These are phyloP conservation scores for Diadromus collaris DNA, from an alignment of 2,888 invertebrate genomes.

Conservation along the genomic window DNA sequence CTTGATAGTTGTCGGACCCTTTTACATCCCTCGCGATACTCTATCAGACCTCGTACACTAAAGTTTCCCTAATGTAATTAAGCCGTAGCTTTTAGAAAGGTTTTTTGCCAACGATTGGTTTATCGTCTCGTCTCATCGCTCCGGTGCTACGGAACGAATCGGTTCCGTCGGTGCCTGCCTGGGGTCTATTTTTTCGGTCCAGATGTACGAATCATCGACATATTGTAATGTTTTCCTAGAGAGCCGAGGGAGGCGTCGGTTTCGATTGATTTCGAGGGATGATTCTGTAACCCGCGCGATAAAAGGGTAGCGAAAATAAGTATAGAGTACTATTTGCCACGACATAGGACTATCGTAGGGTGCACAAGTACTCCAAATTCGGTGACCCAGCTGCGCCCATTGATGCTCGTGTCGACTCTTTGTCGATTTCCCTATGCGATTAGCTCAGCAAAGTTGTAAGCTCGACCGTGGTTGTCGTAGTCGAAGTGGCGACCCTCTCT, in stretches of 20 bases:
- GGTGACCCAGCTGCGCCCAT: slow-evolving; percentile 73
- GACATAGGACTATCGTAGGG: slow-evolving; percentile 35
- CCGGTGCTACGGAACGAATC: slow-evolving; percentile 48
- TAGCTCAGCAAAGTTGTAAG: slow-evolving; percentile 63
- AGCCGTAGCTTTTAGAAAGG: slow-evolving; percentile 54
- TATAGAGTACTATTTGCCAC: slow-evolving; percentile 11
- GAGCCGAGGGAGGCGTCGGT: slow-evolving; percentile 28
- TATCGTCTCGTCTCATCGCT: slow-evolving; percentile 44
- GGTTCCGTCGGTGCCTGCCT: slow-evolving; percentile 19
- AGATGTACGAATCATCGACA: slow-evolving; percentile 53
- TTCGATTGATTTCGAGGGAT: slow-evolving; percentile 46
- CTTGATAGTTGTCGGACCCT: slow-evolving; percentile 51
- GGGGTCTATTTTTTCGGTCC: slow-evolving; percentile 9
- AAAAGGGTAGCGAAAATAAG: slow-evolving; percentile 40
- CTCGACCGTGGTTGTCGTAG: slow-evolving; percentile 25
- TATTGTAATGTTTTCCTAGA: slow-evolving; percentile 41
- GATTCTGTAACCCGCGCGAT: slow-evolving; percentile 42
- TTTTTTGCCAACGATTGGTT: slow-evolving; percentile 55
- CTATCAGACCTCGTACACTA: slow-evolving; percentile 7
- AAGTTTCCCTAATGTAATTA: slow-evolving; percentile 53
- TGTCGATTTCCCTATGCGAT: slow-evolving; percentile 76
- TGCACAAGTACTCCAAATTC: slow-evolving; percentile 63
- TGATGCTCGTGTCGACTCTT: slow-evolving; percentile 76
- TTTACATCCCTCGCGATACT: slow-evolving; percentile 34
- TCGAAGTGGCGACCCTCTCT: slow-evolving; percentile 47